Evolutionary conservation across 2,888 invertebrate genomes (phyloP).

Genomic region (Diaphora mendica): DNA sequence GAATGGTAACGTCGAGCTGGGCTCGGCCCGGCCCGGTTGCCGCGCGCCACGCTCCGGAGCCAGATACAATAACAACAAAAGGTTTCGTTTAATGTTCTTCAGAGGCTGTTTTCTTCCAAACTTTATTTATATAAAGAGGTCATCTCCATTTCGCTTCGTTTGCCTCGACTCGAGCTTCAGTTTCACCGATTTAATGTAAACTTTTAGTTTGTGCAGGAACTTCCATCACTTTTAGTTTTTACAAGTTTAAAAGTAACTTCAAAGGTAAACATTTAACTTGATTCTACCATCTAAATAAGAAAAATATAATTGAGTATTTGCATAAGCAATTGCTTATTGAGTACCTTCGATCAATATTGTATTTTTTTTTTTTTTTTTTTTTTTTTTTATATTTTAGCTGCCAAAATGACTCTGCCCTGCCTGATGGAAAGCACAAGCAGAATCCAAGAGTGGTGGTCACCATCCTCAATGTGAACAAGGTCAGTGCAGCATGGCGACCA

Average conservation of each 20-base stretch:
- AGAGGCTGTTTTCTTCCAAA: neutral
- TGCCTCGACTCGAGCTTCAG: neutral
- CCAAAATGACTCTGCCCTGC: too few relatives aligned
- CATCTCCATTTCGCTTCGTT: neutral
- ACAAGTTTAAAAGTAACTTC: neutral
- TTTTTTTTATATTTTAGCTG: too few relatives aligned
- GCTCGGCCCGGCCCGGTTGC: neutral
- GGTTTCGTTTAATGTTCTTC: constrained; percentile 2
- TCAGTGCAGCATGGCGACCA: too few relatives aligned
- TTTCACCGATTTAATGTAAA: neutral
- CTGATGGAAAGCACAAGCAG: too few relatives aligned
- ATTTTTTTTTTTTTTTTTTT: too few relatives aligned
- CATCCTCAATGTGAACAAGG: too few relatives aligned
- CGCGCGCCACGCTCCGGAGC: neutral
- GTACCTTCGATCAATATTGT: too few relatives aligned
- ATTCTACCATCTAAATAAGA: neutral
- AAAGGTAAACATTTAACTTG: neutral
- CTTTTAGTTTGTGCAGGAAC: neutral
- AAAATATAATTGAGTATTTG: neutral
- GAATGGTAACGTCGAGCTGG: neutral
- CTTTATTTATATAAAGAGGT: neutral
- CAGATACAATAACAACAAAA: constrained; percentile 11
- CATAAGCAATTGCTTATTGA: neutral
- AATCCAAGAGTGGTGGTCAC: too few relatives aligned
- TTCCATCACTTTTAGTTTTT: neutral